A percentile compares a stretch with the other conserved stretches of the same genome.
These are phyloP conservation scores for Hofmannophila pseudospretella DNA, from an alignment of 2,888 invertebrate genomes.

Conservation along the genomic window DNA sequence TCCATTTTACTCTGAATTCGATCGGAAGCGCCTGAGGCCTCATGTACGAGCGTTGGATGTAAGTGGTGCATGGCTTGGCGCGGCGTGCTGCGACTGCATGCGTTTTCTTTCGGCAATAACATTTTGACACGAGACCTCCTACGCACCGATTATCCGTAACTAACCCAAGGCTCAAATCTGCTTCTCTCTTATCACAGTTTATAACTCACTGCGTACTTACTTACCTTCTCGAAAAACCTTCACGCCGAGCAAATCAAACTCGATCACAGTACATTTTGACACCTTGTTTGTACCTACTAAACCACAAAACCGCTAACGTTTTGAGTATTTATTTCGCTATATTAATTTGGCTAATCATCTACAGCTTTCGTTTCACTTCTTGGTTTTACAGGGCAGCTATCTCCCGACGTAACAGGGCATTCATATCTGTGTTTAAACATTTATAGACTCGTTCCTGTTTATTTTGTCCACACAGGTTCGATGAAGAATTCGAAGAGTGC, in stretches of 20 bases:
- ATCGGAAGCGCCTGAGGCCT: conserved; percentile 33
- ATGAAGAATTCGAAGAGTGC: conserved; percentile 83
- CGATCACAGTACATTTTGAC: conserved; percentile 19
- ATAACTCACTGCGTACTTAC: conserved; percentile 27
- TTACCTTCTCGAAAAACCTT: conserved; percentile 19
- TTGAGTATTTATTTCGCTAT: conserved; percentile 38
- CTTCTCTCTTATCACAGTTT: conserved; percentile 26
- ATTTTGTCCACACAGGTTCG: conserved; percentile 77
- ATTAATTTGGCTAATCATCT: conserved; percentile 30
- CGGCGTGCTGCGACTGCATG: conserved; percentile 64
- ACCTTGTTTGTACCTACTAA: conserved; percentile 18
- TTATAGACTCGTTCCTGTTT: conserved; percentile 64
- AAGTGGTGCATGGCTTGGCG: conserved; percentile 75
- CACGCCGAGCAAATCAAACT: conserved; percentile 26
- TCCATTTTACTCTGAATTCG: conserved; percentile 38
- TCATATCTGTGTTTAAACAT: conserved; percentile 36
- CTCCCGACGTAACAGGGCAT: conserved; percentile 27
- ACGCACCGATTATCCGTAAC: conserved; percentile 40
- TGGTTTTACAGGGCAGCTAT: conserved; percentile 25
- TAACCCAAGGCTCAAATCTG: conserved; percentile 29
- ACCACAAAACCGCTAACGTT: conserved; percentile 18
- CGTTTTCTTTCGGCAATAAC: conserved; percentile 47
- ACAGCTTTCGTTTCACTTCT: conserved; percentile 22
- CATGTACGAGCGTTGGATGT: conserved; percentile 52
- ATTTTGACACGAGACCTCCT: conserved; percentile 28